A percentile compares a stretch with the other conserved stretches of the same genome.
Evolutionary conservation across 2,797 vertebrate species (phyloP).

Genomic region (Rhabdophis nuchalis): DNA sequence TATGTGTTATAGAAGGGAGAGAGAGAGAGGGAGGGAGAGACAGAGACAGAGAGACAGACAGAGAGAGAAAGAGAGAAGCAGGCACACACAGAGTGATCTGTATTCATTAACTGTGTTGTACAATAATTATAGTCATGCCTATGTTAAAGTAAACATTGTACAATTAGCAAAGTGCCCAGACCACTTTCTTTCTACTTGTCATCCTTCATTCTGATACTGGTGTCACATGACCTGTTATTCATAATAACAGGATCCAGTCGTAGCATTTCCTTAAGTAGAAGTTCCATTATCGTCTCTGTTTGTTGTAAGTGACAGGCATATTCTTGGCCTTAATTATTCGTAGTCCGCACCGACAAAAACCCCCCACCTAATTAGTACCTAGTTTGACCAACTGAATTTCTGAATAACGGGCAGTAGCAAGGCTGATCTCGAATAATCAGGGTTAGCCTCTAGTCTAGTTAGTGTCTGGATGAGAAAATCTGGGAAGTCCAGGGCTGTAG

Average conservation of each 20-base stretch:
- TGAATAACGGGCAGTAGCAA: not conserved
- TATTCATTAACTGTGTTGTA: not conserved
- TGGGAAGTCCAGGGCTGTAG: not conserved
- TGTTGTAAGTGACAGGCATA: not conserved
- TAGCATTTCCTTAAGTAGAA: not conserved
- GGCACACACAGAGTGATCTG: not conserved
- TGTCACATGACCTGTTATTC: not conserved
- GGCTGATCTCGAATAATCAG: not conserved
- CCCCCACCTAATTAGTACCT: not conserved
- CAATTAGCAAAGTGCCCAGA: not conserved
- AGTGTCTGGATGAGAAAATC: not conserved
- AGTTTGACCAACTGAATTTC: not conserved
- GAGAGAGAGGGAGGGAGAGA: not conserved
- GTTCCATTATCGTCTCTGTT: not conserved
- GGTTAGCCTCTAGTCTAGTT: not conserved
- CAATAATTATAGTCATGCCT: not conserved
- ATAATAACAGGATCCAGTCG: not conserved
- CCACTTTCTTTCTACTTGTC: not conserved
- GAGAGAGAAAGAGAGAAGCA: not conserved
- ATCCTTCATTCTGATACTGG: not conserved
- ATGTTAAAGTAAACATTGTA: not conserved
- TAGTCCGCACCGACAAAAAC: not conserved
- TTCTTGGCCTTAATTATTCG: not conserved
- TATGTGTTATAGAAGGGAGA: fast-evolving
- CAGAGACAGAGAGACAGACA: not conserved